Evolutionary conservation across 2,797 vertebrate species (phyloP).

Genomic region (Meriones psammophilus): DNA sequence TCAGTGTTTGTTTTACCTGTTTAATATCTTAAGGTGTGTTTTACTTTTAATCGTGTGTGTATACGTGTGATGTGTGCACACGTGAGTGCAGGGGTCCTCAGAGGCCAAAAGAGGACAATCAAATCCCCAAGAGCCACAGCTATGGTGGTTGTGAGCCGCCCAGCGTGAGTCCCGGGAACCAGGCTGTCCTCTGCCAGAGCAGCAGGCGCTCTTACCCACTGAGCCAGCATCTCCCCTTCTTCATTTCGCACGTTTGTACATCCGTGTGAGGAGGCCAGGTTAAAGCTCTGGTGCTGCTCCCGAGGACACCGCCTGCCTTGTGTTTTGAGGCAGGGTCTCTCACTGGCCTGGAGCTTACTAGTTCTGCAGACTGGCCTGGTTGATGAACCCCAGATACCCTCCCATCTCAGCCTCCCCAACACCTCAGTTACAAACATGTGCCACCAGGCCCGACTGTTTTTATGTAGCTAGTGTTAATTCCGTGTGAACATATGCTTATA

Average conservation of each 20-base stretch:
- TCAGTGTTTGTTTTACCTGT: slow-evolving; percentile 15
- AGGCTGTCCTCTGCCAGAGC: neutral
- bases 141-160: neutral
- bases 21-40: neutral
- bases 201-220: neutral
- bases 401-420: neutral
- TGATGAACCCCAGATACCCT: neutral
- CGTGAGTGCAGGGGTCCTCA: neutral
- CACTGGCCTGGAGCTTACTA: neutral
- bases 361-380: neutral
- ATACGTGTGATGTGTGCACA: no score
- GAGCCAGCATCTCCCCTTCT: neutral
- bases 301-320: neutral
- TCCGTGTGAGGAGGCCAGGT: no score
- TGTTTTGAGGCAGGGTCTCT: neutral
- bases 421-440: neutral
- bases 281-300: neutral
- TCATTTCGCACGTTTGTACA: neutral
- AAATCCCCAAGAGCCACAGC: neutral
- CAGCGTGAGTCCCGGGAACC: neutral
- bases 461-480: neutral
- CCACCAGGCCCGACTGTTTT: neutral
- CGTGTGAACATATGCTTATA: neutral
- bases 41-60: neutral
- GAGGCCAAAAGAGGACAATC: neutral